A percentile compares a stretch with the other conserved stretches of the same genome.
phyloP scores from a whole-genome alignment of 2,113 vertebrate genomes.

The Setophaga petechia region DNA sequence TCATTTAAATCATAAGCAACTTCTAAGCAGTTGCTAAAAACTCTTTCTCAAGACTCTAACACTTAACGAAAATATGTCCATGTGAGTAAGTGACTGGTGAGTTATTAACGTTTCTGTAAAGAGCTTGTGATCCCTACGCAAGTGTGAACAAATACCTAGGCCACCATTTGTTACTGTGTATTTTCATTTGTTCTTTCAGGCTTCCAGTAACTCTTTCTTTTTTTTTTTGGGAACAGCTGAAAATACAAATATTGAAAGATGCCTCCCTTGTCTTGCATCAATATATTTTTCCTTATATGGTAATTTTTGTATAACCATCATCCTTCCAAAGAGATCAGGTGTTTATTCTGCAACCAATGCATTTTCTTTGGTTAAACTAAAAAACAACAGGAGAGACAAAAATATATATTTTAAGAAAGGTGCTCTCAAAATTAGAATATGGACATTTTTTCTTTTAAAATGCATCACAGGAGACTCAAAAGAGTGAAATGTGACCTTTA shows the following conservation, averaged over 20 bases:
- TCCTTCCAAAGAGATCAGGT: not conserved
- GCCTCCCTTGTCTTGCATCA: not conserved
- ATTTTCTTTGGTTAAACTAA: not conserved
- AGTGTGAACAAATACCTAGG: not conserved
- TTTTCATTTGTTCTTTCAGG: not conserved
- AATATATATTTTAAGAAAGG: not conserved
- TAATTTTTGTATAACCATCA: not conserved
- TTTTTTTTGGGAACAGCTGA: not conserved
- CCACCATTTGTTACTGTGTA: fast-evolving
- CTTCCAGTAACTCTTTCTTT: not conserved
- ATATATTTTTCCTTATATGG: not conserved
- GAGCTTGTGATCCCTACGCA: fast-evolving
- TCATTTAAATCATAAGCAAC: not conserved
- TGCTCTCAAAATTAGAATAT: not conserved
- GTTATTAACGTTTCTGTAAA: not conserved
- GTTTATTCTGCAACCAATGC: not conserved
- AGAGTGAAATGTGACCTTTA: not conserved
- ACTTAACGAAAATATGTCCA: not conserved
- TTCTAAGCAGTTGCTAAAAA: not conserved
- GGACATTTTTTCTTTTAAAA: not conserved
- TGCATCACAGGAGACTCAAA: not conserved
- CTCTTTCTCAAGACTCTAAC: not conserved
- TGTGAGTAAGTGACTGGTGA: not conserved
- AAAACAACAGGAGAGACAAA: not conserved
- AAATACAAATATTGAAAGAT: not conserved